phyloP scores from a whole-genome alignment of 2,888 invertebrate species.

The Stenolophus ochropezus region DNA sequence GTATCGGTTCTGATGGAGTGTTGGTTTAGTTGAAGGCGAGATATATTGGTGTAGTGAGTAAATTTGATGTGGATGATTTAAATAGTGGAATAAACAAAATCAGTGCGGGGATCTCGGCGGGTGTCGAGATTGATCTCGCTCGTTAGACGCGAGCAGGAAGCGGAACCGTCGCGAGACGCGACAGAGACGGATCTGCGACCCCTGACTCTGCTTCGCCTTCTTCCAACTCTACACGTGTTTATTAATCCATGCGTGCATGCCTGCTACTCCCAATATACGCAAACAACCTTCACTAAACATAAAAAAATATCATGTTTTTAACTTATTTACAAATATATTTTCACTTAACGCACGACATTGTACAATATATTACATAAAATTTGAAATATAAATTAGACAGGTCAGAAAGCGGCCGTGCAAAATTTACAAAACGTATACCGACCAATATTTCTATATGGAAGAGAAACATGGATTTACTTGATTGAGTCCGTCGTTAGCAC shows the following conservation, averaged over 20 bases:
- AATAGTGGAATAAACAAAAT: constrained; percentile 40
- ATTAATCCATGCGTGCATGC: neutral
- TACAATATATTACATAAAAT: no score
- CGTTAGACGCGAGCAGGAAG: constrained; percentile 32
- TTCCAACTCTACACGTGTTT: neutral
- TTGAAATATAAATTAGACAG: no score
- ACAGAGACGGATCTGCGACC: constrained; percentile 38
- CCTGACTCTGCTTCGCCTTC: neutral
- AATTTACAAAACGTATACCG: no score
- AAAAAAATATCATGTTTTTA: no score
- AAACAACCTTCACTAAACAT: no score
- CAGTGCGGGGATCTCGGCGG: constrained; percentile 8
- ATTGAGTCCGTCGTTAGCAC: no score
- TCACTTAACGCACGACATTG: no score
- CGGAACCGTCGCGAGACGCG: constrained; percentile 23
- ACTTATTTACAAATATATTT: no score
- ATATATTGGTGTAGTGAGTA: neutral
- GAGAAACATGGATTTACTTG: no score
- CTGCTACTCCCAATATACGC: no score
- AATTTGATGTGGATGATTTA: constrained; percentile 20
- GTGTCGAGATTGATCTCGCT: constrained; percentile 36
- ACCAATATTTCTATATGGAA: no score
- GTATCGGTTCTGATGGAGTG: neutral
- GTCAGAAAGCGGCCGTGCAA: no score
- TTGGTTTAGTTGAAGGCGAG: neutral